phyloP scores from a whole-genome alignment of 92 coral and sea anemone genomes.

The Actinernus sp. region DNA sequence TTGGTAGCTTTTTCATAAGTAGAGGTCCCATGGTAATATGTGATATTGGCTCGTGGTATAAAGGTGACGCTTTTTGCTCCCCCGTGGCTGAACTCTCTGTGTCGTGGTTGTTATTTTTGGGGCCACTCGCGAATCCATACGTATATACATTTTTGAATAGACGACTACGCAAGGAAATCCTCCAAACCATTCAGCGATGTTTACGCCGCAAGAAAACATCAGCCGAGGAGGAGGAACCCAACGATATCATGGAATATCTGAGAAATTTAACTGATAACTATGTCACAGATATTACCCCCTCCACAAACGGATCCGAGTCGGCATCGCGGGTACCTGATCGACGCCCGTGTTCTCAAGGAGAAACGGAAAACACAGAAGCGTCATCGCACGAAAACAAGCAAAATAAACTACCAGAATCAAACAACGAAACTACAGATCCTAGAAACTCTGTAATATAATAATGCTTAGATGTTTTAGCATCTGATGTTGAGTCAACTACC shows the following conservation, averaged over 20 bases:
- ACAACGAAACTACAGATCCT: too few species aligned
- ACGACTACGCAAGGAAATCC: conserved; percentile 75
- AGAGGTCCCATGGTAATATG: conserved; percentile 66
- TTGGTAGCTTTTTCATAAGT: conserved; percentile 68
- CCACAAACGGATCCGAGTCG: too few species aligned
- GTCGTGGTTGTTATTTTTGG: conserved; percentile 54
- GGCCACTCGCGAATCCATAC: conserved; percentile 50
- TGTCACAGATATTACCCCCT: background rate
- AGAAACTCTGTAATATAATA: too few species aligned
- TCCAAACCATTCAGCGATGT: conserved; percentile 21
- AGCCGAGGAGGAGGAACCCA: conserved; percentile 78
- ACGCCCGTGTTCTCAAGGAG: too few species aligned
- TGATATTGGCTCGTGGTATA: conserved; percentile 47
- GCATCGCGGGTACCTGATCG: too few species aligned
- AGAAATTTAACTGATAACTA: conserved; percentile 65
- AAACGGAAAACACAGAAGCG: too few species aligned
- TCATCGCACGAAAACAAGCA: background rate
- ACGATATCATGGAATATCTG: conserved; percentile 81
- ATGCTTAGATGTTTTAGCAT: too few species aligned
- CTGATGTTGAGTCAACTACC: too few species aligned
- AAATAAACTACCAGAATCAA: too few species aligned
- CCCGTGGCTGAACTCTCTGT: conserved; percentile 41
- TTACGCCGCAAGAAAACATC: conserved; percentile 3
- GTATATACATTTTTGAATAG: conserved; percentile 76
- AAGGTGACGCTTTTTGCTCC: conserved; percentile 59